These are phyloP conservation scores for Agrypnia vestita DNA, from an alignment of 1,140 invertebrate species.

Conservation along the genomic window DNA sequence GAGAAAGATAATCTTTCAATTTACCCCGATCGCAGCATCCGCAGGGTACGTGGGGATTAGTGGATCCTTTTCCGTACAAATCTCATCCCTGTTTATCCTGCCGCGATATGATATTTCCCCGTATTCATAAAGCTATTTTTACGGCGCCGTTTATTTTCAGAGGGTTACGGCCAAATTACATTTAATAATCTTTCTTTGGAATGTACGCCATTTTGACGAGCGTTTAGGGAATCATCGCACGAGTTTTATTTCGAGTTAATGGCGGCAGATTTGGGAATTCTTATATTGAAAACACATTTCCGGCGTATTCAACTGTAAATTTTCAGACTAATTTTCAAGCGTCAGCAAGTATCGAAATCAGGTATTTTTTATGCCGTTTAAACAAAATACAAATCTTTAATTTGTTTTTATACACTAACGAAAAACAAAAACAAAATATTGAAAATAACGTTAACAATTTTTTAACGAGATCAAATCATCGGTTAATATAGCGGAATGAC, in stretches of 20 bases:
- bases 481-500: too few species aligned
- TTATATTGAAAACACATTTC: neutral
- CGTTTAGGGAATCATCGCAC: neutral
- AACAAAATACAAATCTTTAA: too few species aligned
- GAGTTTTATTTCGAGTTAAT: slow-evolving; percentile 2
- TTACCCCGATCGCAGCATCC: slow-evolving; percentile 36
- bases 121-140: slow-evolving; percentile 21
- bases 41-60: neutral
- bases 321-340: too few species aligned
- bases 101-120: slow-evolving; percentile 13
- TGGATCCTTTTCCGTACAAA: neutral
- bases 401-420: too few species aligned
- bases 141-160: slow-evolving; percentile 18
- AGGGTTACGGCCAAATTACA: slow-evolving; percentile 18
- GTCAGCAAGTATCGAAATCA: too few species aligned
- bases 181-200: slow-evolving; percentile 25
- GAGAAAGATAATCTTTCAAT: slow-evolving; percentile 50
- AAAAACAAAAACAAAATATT: too few species aligned
- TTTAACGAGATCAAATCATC: too few species aligned
- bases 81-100: neutral
- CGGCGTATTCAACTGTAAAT: neutral
- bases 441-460: too few species aligned
- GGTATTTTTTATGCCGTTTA: too few species aligned
- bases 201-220: slow-evolving; percentile 1
- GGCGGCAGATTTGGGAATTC: neutral